Evolutionary conservation across 2,113 vertebrate species (phyloP).

Genomic region (Tetrao urogallus): DNA sequence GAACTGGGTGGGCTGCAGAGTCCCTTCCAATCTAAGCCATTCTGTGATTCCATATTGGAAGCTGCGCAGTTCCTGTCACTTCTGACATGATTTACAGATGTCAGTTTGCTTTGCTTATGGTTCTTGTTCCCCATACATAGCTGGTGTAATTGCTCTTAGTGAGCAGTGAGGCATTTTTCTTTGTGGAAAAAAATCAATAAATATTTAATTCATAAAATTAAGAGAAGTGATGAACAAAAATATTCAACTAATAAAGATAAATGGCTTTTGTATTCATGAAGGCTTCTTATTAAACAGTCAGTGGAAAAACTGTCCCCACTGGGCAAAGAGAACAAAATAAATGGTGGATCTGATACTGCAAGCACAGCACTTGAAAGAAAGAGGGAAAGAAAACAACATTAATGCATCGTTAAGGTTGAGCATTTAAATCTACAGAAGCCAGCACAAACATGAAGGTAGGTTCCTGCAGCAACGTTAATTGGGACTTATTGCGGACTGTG

Average conservation of each 20-base stretch:
- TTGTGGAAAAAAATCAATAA: slow-evolving; percentile 37
- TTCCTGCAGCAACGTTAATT: slow-evolving; percentile 25
- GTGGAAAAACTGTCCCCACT: slow-evolving; percentile 35
- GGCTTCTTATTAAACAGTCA: slow-evolving; percentile 41
- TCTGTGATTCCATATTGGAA: not conserved
- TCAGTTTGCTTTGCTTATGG: not conserved
- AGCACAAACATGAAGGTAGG: slow-evolving; percentile 23
- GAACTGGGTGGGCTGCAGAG: too few species aligned
- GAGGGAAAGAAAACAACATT: not conserved
- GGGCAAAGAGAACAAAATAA: slow-evolving; percentile 48
- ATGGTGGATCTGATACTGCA: slow-evolving; percentile 29
- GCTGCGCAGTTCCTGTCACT: not conserved
- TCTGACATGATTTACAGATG: not conserved
- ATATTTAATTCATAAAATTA: slow-evolving; percentile 64
- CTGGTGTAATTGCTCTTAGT: slow-evolving; percentile 9
- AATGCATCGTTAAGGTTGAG: slow-evolving; percentile 41
- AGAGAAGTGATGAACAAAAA: slow-evolving; percentile 44
- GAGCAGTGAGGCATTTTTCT: slow-evolving; percentile 13
- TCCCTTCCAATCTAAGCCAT: too few species aligned
- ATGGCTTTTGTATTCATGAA: not conserved
- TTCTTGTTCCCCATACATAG: not conserved
- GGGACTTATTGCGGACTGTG: not conserved
- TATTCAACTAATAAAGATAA: slow-evolving; percentile 57
- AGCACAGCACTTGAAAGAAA: not conserved
- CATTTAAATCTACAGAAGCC: slow-evolving; percentile 26